Evolutionary conservation across 1,140 invertebrate species (phyloP).

Genomic region (Calycopis cecrops): DNA sequence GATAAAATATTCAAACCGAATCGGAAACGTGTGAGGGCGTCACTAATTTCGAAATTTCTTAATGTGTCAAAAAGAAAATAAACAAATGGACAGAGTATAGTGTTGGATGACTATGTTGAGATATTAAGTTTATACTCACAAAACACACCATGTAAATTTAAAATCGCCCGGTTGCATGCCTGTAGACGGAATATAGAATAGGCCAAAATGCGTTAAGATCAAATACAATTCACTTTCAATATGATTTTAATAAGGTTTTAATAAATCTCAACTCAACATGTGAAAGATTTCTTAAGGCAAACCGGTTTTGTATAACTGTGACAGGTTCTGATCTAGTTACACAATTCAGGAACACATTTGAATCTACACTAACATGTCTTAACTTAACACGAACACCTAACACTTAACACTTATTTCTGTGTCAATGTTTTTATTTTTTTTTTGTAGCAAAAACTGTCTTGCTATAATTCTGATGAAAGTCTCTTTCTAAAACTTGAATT

Average conservation of each 20-base stretch:
- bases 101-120: no score
- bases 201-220: not conserved
- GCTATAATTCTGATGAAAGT: not conserved
- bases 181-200: not conserved
- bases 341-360: not conserved
- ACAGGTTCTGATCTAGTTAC: constrained; percentile 1
- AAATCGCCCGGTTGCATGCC: constrained; percentile 5
- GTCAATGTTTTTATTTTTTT: not conserved
- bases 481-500: constrained; percentile 7
- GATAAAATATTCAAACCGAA: no score
- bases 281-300: not conserved
- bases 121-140: no score
- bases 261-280: not conserved
- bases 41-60: no score
- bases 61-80: no score
- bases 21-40: no score
- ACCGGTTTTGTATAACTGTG: not conserved
- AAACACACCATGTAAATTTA: no score
- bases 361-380: not conserved
- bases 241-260: not conserved
- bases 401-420: not conserved
- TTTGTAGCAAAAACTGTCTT: not conserved
- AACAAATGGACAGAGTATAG: no score
- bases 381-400: no score
- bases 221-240: not conserved